These are phyloP conservation scores for Leptodirus hochenwartii DNA, from an alignment of 2,888 invertebrate species.

Conservation along the genomic window DNA sequence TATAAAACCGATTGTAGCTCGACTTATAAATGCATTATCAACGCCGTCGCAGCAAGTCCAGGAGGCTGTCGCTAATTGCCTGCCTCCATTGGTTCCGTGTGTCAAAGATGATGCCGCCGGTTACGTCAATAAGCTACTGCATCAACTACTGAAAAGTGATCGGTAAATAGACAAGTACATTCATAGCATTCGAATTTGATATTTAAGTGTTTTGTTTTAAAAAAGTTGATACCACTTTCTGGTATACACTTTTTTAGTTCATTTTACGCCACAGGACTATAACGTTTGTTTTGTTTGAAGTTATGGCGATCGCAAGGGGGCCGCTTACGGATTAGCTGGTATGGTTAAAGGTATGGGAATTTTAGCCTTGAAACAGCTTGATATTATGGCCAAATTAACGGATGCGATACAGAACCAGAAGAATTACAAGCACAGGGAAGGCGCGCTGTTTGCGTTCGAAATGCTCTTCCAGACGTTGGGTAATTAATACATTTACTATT, in stretches of 20 bases:
- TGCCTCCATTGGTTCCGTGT: constrained; percentile 84
- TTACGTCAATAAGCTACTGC: constrained; percentile 72
- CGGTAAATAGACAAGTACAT: too few species aligned
- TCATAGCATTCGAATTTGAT: too few species aligned
- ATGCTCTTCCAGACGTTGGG: constrained; percentile 86
- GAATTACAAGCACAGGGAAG: constrained; percentile 71
- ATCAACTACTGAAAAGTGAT: constrained; percentile 74
- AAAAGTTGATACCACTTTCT: too few species aligned
- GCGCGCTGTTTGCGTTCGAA: constrained; percentile 93
- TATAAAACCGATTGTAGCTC: constrained; percentile 84
- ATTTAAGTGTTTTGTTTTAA: too few species aligned
- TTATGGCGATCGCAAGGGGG: constrained; percentile 89
- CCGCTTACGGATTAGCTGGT: constrained; percentile 94
- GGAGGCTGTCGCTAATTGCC: constrained; percentile 91
- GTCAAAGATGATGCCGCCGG: constrained; percentile 81
- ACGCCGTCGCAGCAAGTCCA: constrained; percentile 83
- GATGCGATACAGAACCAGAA: constrained; percentile 94
- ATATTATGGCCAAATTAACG: constrained; percentile 87
- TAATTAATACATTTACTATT: too few species aligned
- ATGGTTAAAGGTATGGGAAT: constrained; percentile 95
- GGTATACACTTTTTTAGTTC: too few species aligned
- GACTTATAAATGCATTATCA: constrained; percentile 76
- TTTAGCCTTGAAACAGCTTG: constrained; percentile 80
- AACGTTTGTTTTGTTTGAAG: too few species aligned
- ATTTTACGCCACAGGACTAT: too few species aligned